Conservation (phyloP, 2,888 invertebrate genomes). For the Dioctria linearis region DNA sequence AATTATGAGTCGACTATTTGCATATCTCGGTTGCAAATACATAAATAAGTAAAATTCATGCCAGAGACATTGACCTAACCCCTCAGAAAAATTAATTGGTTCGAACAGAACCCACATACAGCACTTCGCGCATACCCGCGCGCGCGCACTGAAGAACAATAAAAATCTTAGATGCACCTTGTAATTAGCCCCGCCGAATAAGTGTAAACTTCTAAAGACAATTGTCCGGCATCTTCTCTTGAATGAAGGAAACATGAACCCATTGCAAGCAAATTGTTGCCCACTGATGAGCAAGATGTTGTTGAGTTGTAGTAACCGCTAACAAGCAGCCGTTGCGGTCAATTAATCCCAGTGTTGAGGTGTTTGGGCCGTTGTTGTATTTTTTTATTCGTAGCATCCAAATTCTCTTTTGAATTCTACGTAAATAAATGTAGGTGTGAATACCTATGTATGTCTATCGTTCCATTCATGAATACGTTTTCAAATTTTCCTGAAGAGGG, state of each 20-base stretch:
- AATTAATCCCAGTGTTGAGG: slow-evolving; percentile 50
- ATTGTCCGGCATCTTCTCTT: slow-evolving; percentile 38
- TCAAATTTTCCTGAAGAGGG: slow-evolving; percentile 37
- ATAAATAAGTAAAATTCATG: not conserved
- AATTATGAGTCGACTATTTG: slow-evolving; percentile 55
- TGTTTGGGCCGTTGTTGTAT: slow-evolving; percentile 1
- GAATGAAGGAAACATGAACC: slow-evolving; percentile 24
- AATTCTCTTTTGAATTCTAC: slow-evolving; percentile 7
- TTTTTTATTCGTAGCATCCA: slow-evolving; percentile 49
- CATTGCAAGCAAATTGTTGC: slow-evolving; percentile 37
- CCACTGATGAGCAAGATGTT: not conserved
- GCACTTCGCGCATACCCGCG: not conserved
- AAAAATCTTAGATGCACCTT: slow-evolving; percentile 44
- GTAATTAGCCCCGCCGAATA: slow-evolving; percentile 53
- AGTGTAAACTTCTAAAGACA: slow-evolving; percentile 26
- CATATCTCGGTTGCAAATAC: slow-evolving; percentile 48
- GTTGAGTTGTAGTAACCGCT: not conserved
- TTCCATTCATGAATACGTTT: slow-evolving; percentile 25
- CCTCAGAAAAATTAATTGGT: slow-evolving; percentile 55
- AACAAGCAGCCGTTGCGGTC: slow-evolving; percentile 55
- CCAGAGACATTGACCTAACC: slow-evolving; percentile 58
- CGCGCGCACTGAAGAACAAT: slow-evolving; percentile 51
- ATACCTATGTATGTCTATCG: not conserved
- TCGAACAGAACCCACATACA: slow-evolving; percentile 43
- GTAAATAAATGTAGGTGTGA: too few species aligned